phyloP scores from a whole-genome alignment of 2,888 invertebrate species.

The Ophion slaviceki region DNA sequence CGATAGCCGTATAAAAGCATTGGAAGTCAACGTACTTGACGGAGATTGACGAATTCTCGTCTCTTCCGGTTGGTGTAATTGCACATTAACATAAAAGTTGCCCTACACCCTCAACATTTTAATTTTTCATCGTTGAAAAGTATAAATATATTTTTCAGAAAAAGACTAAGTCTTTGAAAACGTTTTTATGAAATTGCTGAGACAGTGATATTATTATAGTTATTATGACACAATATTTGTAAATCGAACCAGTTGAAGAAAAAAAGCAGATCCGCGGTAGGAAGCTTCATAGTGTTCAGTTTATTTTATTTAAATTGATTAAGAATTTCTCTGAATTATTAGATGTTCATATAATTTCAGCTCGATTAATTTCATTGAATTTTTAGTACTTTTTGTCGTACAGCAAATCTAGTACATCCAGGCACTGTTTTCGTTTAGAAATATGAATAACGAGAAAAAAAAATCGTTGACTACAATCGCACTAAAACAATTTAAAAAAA shows the following conservation, averaged over 20 bases:
- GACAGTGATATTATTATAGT: not conserved
- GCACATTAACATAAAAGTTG: not conserved
- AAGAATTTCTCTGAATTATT: too few relatives aligned
- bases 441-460: too few relatives aligned
- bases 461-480: not conserved
- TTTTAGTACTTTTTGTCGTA: too few relatives aligned
- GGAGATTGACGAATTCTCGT: not conserved
- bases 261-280: too few relatives aligned
- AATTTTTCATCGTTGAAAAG: not conserved
- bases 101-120: not conserved
- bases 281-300: too few relatives aligned
- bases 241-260: too few relatives aligned
- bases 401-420: too few relatives aligned
- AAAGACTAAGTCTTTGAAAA: not conserved
- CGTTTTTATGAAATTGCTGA: not conserved
- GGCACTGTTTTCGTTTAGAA: too few relatives aligned
- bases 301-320: too few relatives aligned
- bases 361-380: too few relatives aligned
- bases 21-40: not conserved
- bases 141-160: not conserved
- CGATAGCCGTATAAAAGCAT: slow-evolving; percentile 21
- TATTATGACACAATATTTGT: not conserved
- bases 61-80: not conserved
- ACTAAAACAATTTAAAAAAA: slow-evolving; percentile 10
- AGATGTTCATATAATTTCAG: too few relatives aligned